These are phyloP conservation scores for Cepphus grylle DNA, from an alignment of 2,113 vertebrate species.

Conservation along the genomic window DNA sequence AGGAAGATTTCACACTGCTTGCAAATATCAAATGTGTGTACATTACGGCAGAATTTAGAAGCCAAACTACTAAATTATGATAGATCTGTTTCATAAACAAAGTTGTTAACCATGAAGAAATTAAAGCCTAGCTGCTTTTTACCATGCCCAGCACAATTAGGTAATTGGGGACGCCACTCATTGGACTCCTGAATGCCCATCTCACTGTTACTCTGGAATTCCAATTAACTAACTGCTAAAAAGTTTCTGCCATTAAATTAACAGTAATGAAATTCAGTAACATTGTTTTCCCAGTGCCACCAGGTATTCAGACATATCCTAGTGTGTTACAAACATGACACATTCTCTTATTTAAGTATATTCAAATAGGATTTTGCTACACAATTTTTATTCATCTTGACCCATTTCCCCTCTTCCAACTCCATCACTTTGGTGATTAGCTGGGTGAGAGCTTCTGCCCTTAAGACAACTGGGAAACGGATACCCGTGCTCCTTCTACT, in stretches of 20 bases:
- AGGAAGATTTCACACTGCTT: neutral
- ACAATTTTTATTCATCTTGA: neutral
- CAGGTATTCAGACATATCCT: neutral
- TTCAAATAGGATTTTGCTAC: neutral
- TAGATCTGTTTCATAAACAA: slow-evolving; percentile 22
- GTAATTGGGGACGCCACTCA: slow-evolving; percentile 19
- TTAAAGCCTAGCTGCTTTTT: slow-evolving; percentile 1
- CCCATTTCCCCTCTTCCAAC: neutral
- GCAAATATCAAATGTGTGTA: neutral
- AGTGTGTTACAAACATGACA: neutral
- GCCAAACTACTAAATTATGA: neutral
- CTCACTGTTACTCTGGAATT: neutral
- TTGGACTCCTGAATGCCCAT: neutral
- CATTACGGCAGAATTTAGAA: neutral
- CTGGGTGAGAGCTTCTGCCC: neutral
- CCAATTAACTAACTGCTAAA: slow-evolving; percentile 23
- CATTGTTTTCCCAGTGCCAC: neutral
- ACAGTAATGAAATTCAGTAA: neutral
- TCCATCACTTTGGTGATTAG: neutral
- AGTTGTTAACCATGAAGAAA: slow-evolving; percentile 27
- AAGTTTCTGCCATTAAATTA: slow-evolving; percentile 37
- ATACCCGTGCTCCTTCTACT: neutral
- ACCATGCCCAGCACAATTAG: slow-evolving; percentile 6
- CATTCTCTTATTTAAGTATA: neutral
- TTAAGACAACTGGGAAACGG: neutral